Percentiles rank a stretch among this genome's conserved stretches.
Conservation (phyloP, 2,797 vertebrate genomes). For the Selene dorsalis region DNA sequence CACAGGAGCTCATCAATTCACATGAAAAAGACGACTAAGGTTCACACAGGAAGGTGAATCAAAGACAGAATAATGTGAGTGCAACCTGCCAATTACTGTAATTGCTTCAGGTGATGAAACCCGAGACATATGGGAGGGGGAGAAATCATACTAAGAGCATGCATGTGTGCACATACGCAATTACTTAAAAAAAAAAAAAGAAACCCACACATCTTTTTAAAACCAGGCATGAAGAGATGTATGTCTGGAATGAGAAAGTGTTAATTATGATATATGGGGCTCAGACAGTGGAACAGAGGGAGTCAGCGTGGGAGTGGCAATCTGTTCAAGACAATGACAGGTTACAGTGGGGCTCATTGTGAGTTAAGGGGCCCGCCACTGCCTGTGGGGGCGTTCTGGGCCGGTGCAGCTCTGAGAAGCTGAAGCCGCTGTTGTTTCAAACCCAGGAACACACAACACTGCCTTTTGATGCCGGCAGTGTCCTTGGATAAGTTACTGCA, state of each 20-base stretch:
- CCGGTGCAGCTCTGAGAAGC: slow-evolving; percentile 23
- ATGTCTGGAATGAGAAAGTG: slow-evolving; percentile 32
- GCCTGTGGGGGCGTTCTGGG: slow-evolving; percentile 33
- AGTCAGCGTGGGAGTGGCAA: slow-evolving; percentile 17
- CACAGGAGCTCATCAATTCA: slow-evolving; percentile 7
- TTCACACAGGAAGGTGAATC: slow-evolving; percentile 24
- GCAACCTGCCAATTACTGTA: slow-evolving; percentile 60
- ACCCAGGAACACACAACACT: slow-evolving; percentile 30
- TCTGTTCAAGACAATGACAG: slow-evolving; percentile 47
- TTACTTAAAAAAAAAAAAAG: neutral
- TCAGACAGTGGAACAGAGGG: neutral
- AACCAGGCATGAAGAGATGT: slow-evolving; percentile 22
- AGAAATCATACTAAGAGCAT: slow-evolving; percentile 9
- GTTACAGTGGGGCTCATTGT: slow-evolving; percentile 40
- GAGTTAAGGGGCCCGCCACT: slow-evolving; percentile 18
- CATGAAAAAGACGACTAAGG: neutral
- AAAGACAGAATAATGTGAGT: slow-evolving; percentile 33
- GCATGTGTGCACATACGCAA: slow-evolving; percentile 6
- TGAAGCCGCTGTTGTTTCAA: slow-evolving; percentile 30
- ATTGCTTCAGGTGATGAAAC: slow-evolving; percentile 47
- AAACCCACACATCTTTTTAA: neutral
- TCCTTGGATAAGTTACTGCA: slow-evolving; percentile 39
- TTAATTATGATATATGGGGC: slow-evolving; percentile 53
- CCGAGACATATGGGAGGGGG: slow-evolving; percentile 16
- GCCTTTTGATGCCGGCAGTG: slow-evolving; percentile 12